These are phyloP conservation scores for Regulus satrapa DNA, from an alignment of 2,113 vertebrate genomes.

Conservation along the genomic window DNA sequence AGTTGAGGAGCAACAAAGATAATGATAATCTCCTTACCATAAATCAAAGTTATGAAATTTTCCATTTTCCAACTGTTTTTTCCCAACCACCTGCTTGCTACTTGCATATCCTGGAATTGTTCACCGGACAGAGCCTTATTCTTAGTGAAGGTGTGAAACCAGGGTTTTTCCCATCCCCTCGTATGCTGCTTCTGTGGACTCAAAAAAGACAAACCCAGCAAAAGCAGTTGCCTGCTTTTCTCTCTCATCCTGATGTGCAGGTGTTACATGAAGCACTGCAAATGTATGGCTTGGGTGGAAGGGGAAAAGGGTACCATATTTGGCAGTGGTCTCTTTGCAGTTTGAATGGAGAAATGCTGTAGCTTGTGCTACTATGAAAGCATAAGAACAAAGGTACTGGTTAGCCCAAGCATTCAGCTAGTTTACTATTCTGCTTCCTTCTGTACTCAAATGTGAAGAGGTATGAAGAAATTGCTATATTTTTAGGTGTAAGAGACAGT, in stretches of 20 bases:
- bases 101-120: background rate
- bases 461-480: background rate
- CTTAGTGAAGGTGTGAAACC: background rate
- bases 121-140: background rate
- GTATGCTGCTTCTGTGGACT: background rate
- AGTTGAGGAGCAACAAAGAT: background rate
- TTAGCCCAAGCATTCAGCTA: background rate
- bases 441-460: background rate
- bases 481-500: background rate
- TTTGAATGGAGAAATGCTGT: background rate
- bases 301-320: background rate
- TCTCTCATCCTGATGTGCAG: background rate
- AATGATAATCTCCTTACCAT: background rate
- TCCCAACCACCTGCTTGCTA: background rate
- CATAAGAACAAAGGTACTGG: background rate
- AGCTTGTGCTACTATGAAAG: background rate
- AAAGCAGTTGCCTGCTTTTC: background rate
- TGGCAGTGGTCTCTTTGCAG: background rate
- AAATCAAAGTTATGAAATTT: background rate
- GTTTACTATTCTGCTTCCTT: background rate
- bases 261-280: background rate
- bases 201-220: background rate
- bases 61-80: background rate
- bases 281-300: background rate
- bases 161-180: rapidly evolving